Percentiles rank a stretch among this genome's conserved stretches.
These are phyloP conservation scores for Allophyes oxyacanthae DNA, from an alignment of 2,888 invertebrate genomes.

Conservation along the genomic window DNA sequence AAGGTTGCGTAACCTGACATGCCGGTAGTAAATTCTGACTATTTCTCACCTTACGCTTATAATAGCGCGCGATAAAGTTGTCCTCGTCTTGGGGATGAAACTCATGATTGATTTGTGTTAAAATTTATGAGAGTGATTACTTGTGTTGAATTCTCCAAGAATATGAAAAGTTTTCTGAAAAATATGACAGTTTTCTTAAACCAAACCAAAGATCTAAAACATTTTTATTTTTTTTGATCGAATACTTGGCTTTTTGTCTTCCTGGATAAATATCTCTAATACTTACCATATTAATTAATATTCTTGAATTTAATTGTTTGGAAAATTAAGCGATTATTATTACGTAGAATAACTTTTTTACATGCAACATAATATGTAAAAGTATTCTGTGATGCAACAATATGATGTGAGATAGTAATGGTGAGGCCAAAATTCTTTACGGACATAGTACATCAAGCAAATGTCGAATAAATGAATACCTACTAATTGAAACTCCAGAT, in stretches of 20 bases:
- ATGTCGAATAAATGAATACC: too few species aligned
- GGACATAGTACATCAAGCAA: too few species aligned
- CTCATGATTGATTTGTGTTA: slow-evolving; percentile 70
- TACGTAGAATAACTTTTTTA: too few species aligned
- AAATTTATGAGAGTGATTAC: slow-evolving; percentile 4
- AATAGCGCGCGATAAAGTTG: slow-evolving; percentile 71
- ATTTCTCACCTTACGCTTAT: slow-evolving; percentile 75
- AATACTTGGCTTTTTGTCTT: slow-evolving; percentile 32
- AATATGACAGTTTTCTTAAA: slow-evolving; percentile 21
- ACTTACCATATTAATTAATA: too few species aligned
- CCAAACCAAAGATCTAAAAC: slow-evolving; percentile 27
- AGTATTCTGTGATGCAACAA: too few species aligned
- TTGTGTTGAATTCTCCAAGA: not conserved
- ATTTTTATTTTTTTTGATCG: not conserved
- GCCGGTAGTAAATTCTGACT: slow-evolving; percentile 54
- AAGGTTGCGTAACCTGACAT: slow-evolving; percentile 78
- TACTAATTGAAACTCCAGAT: too few species aligned
- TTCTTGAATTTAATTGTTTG: too few species aligned
- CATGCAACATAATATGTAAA: too few species aligned
- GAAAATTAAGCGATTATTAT: too few species aligned
- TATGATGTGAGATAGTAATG: too few species aligned
- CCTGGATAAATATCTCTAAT: too few species aligned
- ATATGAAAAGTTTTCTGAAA: not conserved
- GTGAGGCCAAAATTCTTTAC: too few species aligned
- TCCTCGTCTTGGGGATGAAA: slow-evolving; percentile 71